Conservation (phyloP, 2,113 vertebrate genomes). For the Microcebus lehilahytsara region DNA sequence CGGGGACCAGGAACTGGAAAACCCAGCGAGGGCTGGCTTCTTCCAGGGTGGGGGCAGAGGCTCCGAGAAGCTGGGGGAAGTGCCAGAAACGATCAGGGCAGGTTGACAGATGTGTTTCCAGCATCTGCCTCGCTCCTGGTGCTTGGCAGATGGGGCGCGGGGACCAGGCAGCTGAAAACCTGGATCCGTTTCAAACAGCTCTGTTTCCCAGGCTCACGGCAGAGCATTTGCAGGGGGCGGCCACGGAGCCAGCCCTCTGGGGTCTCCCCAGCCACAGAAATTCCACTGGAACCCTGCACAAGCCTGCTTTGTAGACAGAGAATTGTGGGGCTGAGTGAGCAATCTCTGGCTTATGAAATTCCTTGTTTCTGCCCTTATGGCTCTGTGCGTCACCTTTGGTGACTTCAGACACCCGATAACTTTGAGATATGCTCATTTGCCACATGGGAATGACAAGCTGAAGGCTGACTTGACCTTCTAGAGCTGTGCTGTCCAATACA, state of each 20-base stretch:
- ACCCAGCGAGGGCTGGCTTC: neutral
- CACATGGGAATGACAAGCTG: neutral
- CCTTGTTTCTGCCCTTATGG: neutral
- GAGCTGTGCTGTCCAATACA: neutral
- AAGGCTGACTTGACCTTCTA: neutral
- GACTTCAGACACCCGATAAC: neutral
- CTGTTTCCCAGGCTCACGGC: conserved; percentile 46
- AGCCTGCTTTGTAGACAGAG: neutral
- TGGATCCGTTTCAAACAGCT: conserved; percentile 60
- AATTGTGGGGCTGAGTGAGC: neutral
- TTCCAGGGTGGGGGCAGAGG: neutral
- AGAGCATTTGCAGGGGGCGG: conserved; percentile 51
- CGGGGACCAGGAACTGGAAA: neutral
- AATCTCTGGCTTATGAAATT: neutral
- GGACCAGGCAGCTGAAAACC: conserved; percentile 71
- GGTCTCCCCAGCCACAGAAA: neutral
- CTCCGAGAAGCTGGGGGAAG: conserved; percentile 1
- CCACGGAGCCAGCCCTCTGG: neutral
- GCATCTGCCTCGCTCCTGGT: conserved; percentile 70
- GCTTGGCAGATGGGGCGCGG: conserved; percentile 64
- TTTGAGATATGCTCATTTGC: neutral
- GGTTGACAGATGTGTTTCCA: conserved; percentile 76
- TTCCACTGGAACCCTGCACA: neutral
- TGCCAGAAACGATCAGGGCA: conserved; percentile 68
- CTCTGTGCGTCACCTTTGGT: neutral